phyloP scores from a whole-genome alignment of 2,797 vertebrate species.

The Hybognathus amarus region DNA sequence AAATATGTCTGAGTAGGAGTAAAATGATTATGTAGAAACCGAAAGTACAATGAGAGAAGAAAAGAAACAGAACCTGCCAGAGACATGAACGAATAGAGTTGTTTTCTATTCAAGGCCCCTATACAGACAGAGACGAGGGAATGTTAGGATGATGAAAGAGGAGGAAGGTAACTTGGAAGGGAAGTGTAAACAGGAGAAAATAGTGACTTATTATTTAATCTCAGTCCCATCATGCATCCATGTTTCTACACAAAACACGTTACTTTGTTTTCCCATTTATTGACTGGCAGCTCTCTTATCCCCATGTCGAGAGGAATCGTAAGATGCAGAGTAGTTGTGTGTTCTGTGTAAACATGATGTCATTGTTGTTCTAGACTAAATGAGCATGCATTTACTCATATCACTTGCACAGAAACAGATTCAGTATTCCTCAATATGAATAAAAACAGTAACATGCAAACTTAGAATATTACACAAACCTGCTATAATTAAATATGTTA shows the following conservation, averaged over 20 bases:
- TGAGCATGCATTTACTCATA: background rate
- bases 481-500: no score
- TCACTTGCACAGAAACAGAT: background rate
- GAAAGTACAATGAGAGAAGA: slow-evolving; percentile 15
- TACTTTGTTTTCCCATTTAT: background rate
- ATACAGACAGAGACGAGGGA: slow-evolving; percentile 27
- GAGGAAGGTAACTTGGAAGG: slow-evolving; percentile 30
- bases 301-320: background rate
- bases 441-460: background rate
- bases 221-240: slow-evolving; percentile 6
- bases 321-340: background rate
- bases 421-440: background rate
- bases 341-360: background rate
- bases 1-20: background rate
- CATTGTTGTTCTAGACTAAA: background rate
- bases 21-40: background rate
- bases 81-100: slow-evolving; percentile 44
- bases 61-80: slow-evolving; percentile 44
- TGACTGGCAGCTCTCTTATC: background rate
- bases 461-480: no score
- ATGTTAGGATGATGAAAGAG: slow-evolving; percentile 33
- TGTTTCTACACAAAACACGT: background rate
- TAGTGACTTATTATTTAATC: slow-evolving; percentile 39
- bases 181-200: slow-evolving; percentile 33
- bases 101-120: slow-evolving; percentile 55